A percentile compares a stretch with the other conserved stretches of the same genome.
phyloP scores from a whole-genome alignment of 2,797 vertebrate genomes.

The Garrulus glandarius region DNA sequence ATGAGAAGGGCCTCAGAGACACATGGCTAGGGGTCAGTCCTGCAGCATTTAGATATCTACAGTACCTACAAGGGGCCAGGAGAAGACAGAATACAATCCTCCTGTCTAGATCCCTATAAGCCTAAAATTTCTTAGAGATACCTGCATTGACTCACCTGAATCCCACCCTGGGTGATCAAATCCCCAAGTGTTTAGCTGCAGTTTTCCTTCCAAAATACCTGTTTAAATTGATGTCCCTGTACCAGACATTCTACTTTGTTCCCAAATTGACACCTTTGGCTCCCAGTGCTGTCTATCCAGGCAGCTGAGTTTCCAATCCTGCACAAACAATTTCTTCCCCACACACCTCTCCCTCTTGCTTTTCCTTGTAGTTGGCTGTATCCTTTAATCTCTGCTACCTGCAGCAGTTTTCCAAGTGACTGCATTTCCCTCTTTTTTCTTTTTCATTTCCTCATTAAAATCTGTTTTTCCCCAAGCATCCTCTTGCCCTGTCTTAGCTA shows the following conservation, averaged over 20 bases:
- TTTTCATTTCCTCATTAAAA: neutral
- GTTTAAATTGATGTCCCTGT: neutral
- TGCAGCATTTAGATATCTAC: neutral
- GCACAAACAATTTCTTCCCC: neutral
- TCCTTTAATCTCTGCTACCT: neutral
- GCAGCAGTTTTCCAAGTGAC: neutral
- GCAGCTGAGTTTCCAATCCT: neutral
- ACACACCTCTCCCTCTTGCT: neutral
- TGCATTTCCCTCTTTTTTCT: neutral
- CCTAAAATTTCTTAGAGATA: neutral
- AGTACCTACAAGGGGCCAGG: neutral
- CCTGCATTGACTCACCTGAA: neutral
- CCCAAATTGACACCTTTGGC: neutral
- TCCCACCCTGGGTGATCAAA: neutral
- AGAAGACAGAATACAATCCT: neutral
- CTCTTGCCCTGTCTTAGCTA: neutral
- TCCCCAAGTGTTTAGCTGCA: neutral
- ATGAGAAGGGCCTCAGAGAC: accelerated
- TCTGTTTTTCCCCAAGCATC: neutral
- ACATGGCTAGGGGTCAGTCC: neutral
- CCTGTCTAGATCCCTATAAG: neutral
- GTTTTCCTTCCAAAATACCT: neutral
- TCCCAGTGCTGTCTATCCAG: neutral
- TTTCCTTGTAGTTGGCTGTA: neutral
- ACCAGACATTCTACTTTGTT: neutral